Base-by-base conservation (phyloP, 2,888 invertebrate genomes). In the Junonia oenone region DNA sequence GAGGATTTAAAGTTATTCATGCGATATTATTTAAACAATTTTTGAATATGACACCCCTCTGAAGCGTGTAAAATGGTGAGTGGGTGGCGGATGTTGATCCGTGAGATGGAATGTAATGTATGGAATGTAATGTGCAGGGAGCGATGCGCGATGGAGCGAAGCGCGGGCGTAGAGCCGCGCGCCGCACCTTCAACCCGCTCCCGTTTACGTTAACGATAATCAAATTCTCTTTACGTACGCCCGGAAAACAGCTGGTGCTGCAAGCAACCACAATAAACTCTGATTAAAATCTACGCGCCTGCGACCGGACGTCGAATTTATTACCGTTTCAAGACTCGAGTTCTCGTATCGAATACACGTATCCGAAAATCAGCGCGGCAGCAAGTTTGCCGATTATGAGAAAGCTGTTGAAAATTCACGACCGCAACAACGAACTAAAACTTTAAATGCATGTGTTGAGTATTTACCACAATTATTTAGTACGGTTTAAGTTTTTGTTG, bases 191-290 rank as follows among this genome's bases (percentile, higher is more conserved):
- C 59, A 37, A 49, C 40, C 69, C 75, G 69, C 71, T 69, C 72
- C 69, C 74, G 68, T 72, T 74, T 73, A 81, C 73, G 76, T 71
- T 38, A 35, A 47, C 45, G 50, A 45, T 55, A 51, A 57, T 49
- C 49, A 49, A 56, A 61, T 56, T 51, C 49, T 47, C 53, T 83
- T 91, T 92, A 92, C 76, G 91, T 89, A 90, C 92, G 91, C 86
- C 92, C 92, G 87, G 92, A 91, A 91, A 92, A 92, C 89, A 92
- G 92, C 91, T 92, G 92, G 83, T 91, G 91, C 92, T 93, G 92
- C 79, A 92, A 92, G 88, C 86, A 86, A 91, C 79, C 82, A 86
- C 76, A 81, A 83, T 66, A 79, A 79, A 78, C 71, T 67, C 72
- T 76, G 68, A 79, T 81, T 83, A 83, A 79, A 73, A 75, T 61